Base-by-base conservation (phyloP, 2,797 vertebrate genomes). In the Syngnathus rostellatus region DNA sequence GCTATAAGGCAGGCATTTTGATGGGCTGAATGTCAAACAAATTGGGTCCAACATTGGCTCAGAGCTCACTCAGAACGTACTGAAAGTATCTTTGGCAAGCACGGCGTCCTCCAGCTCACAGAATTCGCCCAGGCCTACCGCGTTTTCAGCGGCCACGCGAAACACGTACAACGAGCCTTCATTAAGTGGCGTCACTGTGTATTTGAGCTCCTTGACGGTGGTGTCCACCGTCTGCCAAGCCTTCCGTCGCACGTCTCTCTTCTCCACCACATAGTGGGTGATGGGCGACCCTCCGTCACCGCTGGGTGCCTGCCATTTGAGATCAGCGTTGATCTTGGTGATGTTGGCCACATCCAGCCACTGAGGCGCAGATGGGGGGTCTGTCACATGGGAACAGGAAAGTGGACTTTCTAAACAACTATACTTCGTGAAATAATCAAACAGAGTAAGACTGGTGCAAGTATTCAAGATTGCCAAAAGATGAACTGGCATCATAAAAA, bases 181-280 rank as follows among this genome's bases (percentile, higher is more conserved):
- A 0, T 94, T 97, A 45, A 99, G 89, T 0, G 97, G 95, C 10
- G 93, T 94, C 23, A 98, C 96, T 0, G 93, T 93, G 77, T 95
- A 97, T 77, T 95, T 98, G 14, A 87, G 94, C 1, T 99, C 97
- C 82, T 99, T 99, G 38, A 98, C 90, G 0, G 96, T 99, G 51
- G 97, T 99, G 75, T 99, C 97, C 0, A 99, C 93, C 0, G 92
- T 79, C 76, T 98, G 95, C 97, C 97, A 99, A 45, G 93, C 90
- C 89, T 98, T 98, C 51, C 97, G 89, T 68, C 95, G 92, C 50
- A 99, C 97, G 0, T 99, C 97, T 85, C 97, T 93, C 85, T 99
- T 99, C 86, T 99, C 97, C 81, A 99, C 95, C 53, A 98, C 94
- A 10, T 99, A 99, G 89, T 98, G 99, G 72, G 96, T 98, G 86